phyloP scores from a whole-genome alignment of 1,140 invertebrate species.

The Bombus sibiricus region DNA sequence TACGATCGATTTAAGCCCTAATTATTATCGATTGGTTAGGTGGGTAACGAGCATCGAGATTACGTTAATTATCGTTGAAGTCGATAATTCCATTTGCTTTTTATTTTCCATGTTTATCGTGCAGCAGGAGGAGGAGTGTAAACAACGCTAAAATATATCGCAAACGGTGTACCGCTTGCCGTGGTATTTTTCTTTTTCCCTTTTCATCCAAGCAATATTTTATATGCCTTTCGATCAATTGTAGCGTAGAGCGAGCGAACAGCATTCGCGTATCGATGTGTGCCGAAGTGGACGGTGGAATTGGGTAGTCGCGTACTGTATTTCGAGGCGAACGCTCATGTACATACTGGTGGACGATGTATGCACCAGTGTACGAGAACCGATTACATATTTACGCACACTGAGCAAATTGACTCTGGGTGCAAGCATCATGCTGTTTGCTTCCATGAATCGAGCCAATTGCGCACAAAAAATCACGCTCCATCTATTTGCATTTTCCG shows the following conservation, averaged over 20 bases:
- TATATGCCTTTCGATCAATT: slow-evolving; percentile 17
- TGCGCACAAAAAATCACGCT: slow-evolving; percentile 53
- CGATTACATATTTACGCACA: slow-evolving; percentile 61
- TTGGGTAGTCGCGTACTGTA: slow-evolving; percentile 1
- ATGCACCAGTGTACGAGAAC: background rate
- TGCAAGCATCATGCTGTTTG: slow-evolving; percentile 48
- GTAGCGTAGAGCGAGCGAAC: background rate
- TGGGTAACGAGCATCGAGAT: background rate
- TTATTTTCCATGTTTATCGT: background rate
- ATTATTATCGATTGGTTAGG: background rate
- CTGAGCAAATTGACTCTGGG: slow-evolving; percentile 49
- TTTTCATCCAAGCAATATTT: background rate
- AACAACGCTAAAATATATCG: background rate
- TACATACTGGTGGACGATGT: background rate
- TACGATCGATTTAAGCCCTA: background rate
- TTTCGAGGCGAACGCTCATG: slow-evolving; percentile 3
- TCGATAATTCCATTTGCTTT: background rate
- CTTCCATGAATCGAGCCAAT: slow-evolving; percentile 49
- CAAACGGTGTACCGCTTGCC: background rate
- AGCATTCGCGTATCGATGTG: background rate
- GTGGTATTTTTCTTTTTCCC: background rate
- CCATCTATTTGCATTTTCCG: slow-evolving; percentile 11
- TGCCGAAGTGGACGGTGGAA: slow-evolving; percentile 4
- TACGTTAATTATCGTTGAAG: too few species aligned
- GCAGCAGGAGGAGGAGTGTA: background rate